Evolutionary conservation across 2,888 invertebrate genomes (phyloP).

Genomic region (Thalpophila matura): DNA sequence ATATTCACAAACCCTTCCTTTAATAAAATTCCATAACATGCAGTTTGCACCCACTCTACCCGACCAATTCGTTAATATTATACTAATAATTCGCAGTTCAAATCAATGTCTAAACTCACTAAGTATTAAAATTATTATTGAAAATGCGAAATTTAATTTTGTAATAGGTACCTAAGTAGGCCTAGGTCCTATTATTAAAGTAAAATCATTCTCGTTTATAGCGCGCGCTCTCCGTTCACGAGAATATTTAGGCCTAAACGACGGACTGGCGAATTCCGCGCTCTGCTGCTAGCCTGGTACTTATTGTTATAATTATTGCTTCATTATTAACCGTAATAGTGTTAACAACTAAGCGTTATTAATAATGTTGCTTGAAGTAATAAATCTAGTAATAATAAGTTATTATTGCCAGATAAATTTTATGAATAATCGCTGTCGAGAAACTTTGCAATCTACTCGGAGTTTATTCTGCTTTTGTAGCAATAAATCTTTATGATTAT

Average conservation of each 20-base stretch:
- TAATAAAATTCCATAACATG: conserved; percentile 1
- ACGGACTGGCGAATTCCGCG: conserved; percentile 50
- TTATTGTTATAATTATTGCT: conserved; percentile 64
- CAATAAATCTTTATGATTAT: conserved; percentile 39
- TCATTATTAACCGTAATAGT: conserved; percentile 46
- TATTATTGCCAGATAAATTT: conserved; percentile 14
- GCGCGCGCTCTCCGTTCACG: conserved; percentile 38
- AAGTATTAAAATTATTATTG: conserved; percentile 8
- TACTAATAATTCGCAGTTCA: conserved; percentile 14
- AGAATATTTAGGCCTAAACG: conserved; percentile 69
- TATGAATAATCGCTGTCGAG: conserved; percentile 11
- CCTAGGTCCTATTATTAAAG: conserved; percentile 5
- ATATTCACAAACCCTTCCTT: background rate
- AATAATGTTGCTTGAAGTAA: conserved; percentile 16
- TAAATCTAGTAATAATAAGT: conserved; percentile 19
- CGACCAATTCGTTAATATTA: background rate
- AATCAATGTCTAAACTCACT: conserved; percentile 2
- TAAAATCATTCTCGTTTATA: conserved; percentile 24
- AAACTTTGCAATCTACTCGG: background rate
- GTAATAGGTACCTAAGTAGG: too few relatives aligned
- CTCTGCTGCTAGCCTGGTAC: conserved; percentile 73
- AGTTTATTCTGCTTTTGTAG: conserved; percentile 7
- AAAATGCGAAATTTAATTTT: background rate
- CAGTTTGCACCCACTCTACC: too few relatives aligned
- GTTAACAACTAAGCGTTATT: conserved; percentile 34